Conservation (phyloP, 23 tunicate genomes). For the Trididemnum miniatum region DNA sequence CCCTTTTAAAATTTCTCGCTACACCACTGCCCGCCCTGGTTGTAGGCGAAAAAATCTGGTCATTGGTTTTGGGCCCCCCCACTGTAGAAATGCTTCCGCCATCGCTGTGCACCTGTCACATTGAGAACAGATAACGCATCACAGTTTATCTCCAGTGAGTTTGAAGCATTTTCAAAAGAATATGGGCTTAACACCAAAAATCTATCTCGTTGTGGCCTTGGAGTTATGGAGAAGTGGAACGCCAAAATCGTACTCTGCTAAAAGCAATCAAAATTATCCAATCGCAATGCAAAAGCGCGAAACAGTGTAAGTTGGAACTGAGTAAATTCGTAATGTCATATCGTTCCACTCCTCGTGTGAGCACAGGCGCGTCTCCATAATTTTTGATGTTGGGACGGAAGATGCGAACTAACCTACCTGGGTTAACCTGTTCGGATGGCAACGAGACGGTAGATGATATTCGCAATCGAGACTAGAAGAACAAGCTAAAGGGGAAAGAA, state of each 20-base stretch:
- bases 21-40: no score
- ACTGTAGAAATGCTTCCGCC: no score
- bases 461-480: conserved; percentile 4
- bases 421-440: not conserved
- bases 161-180: conserved; percentile 27
- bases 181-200: conserved; percentile 32
- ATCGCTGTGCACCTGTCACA: conserved; percentile 15
- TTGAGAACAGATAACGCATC: conserved; percentile 31
- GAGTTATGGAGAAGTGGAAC: conserved; percentile 47
- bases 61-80: no score
- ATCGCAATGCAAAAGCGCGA: conserved; percentile 5
- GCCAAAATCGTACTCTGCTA: conserved; percentile 39
- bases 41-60: no score
- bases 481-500: conserved; percentile 20
- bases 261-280: conserved; percentile 43
- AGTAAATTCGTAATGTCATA: conserved; percentile 39
- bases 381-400: conserved; percentile 37
- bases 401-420: conserved; percentile 47
- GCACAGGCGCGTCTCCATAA: conserved; percentile 42
- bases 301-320: conserved; percentile 26
- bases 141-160: conserved; percentile 38
- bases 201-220: conserved; percentile 37
- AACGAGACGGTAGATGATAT: conserved; percentile 2
- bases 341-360: conserved; percentile 42
- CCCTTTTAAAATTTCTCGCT: no score